Percentiles rank a stretch among this genome's conserved stretches.
Evolutionary conservation across 2,888 invertebrate species (phyloP).

Genomic region (Hemaris fuciformis): DNA sequence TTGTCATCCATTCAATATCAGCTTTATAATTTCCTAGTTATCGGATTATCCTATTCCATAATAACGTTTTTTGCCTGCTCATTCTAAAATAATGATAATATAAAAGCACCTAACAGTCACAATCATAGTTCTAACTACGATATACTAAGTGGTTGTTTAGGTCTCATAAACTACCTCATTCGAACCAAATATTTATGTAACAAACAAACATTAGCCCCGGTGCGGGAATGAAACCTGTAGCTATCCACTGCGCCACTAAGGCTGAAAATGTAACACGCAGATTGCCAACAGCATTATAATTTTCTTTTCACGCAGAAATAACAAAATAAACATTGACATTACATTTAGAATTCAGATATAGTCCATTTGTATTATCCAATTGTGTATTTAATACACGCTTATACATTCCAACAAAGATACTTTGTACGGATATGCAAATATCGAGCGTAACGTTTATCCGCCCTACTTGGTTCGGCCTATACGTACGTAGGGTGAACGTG

Average conservation of each 20-base stretch:
- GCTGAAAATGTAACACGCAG: background rate
- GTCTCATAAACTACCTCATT: too few relatives aligned
- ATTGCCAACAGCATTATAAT: background rate
- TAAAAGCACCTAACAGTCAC: too few relatives aligned
- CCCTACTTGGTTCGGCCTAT: conserved; percentile 13
- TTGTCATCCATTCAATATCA: background rate
- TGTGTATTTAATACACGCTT: background rate
- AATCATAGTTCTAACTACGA: too few relatives aligned
- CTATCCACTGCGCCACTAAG: too few relatives aligned
- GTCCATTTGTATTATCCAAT: background rate
- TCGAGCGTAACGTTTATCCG: conserved; percentile 18
- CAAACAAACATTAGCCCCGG: too few relatives aligned
- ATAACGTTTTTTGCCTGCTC: too few relatives aligned
- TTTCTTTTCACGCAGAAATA: background rate
- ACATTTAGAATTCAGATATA: background rate
- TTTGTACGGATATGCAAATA: conserved; percentile 10
- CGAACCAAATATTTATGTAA: too few relatives aligned
- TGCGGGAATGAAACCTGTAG: too few relatives aligned
- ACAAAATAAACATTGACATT: background rate
- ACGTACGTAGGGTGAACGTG: conserved; percentile 23
- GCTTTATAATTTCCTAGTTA: too few relatives aligned
- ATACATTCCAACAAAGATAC: background rate
- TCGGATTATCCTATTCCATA: too few relatives aligned
- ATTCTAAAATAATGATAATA: too few relatives aligned
- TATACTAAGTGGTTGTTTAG: too few relatives aligned